Conservation (phyloP, 2,888 invertebrate genomes). For the Strigamia crassipes region DNA sequence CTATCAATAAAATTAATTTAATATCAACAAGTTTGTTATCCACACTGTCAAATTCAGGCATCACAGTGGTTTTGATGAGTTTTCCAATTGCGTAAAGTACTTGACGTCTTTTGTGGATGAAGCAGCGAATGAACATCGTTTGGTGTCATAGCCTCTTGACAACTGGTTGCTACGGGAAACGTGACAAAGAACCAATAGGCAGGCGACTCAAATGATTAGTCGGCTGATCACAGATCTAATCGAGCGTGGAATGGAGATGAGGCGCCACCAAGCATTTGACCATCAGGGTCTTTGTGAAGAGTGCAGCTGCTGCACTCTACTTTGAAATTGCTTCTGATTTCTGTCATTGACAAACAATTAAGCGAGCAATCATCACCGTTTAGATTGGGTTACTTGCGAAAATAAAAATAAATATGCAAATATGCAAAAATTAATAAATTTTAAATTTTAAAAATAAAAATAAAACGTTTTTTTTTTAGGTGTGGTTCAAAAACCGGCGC, state of each 20-base stretch:
- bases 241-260: slow-evolving; percentile 40
- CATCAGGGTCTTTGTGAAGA: slow-evolving; percentile 38
- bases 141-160: slow-evolving; percentile 27
- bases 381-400: background rate
- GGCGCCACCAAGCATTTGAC: slow-evolving; percentile 25
- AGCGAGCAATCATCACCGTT: background rate
- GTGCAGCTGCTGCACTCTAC: slow-evolving; percentile 19
- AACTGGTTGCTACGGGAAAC: slow-evolving; percentile 28
- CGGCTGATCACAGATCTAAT: slow-evolving; percentile 42
- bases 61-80: background rate
- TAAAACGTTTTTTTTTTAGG: slow-evolving; percentile 67
- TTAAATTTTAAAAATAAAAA: background rate
- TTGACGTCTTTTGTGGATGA: slow-evolving; percentile 34
- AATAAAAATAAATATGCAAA: background rate
- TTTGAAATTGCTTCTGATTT: slow-evolving; percentile 31
- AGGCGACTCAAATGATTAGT: slow-evolving; percentile 42
- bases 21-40: background rate
- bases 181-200: slow-evolving; percentile 25
- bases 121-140: slow-evolving; percentile 40
- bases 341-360: slow-evolving; percentile 31
- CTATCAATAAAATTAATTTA: background rate
- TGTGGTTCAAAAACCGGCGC: slow-evolving; percentile 94
- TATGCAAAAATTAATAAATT: background rate
- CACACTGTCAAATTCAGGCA: slow-evolving; percentile 12
- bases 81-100: slow-evolving; percentile 6